Base-by-base conservation (phyloP, 2,113 vertebrate species). In the Podocnemis expansa region DNA sequence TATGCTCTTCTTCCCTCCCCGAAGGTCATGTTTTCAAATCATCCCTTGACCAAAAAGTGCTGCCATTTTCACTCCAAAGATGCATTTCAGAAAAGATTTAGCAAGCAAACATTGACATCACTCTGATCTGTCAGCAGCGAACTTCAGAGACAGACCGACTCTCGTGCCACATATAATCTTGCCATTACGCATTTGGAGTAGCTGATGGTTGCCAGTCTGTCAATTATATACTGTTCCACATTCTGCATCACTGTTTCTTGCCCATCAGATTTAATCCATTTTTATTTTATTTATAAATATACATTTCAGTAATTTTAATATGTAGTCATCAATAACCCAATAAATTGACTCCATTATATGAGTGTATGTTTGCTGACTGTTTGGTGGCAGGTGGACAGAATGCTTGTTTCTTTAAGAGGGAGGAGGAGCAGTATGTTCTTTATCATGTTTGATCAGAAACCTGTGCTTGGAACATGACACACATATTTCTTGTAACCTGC, bases 181-280 rank as follows among this genome's bases (percentile, higher is more conserved):
- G 85, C 52, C 43, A 21, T 81, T 56, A 21, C 14, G 14, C 7
- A 27, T 0, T 1, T 41, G 73, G 52, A 89, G 80, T 54, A 92
- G 29, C 81, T 92, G 88, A 70, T 73, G 87, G 83, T 85, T 94
- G 63, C 43, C 70, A 56, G 78, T 79, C 29, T 95, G n/a, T 4
- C 2, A 83, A 52, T 11, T n/a, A 67, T n/a, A 25, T 27, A 41
- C 80, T 75, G 4, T 2, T 34, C 56, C 70, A 70, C 13, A 19
- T 13, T 54, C 41, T 54, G 8, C 80, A 70, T n/a, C 3, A 2
- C 25, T 89, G 45, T 38, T 19, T 70, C 47, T 91, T 86, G 29
- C 12, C 17, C 51, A 6, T 49, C 38, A 54, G 60, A 27, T 83
- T 85, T 47, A 76, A 51, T 49, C 29, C 56, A 9, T 60, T 82